Evolutionary conservation across 2,888 invertebrate species (phyloP).

Genomic region (Trisateles emortualis): DNA sequence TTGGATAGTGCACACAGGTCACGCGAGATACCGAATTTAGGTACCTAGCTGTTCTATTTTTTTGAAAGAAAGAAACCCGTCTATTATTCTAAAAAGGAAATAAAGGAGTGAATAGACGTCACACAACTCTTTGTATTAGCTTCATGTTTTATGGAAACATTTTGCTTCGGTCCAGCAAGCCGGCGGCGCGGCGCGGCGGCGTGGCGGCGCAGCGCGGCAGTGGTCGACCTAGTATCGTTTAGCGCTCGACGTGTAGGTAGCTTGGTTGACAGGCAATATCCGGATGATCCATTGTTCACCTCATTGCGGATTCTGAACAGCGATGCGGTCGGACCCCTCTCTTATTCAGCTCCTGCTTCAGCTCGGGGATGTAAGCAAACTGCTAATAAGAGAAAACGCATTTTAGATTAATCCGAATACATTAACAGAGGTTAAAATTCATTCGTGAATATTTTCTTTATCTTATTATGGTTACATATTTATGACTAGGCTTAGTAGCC

Average conservation of each 20-base stretch:
- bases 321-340: constrained; percentile 61
- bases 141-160: constrained; percentile 54
- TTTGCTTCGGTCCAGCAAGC: constrained; percentile 40
- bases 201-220: constrained; percentile 29
- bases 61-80: neutral
- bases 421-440: constrained; percentile 35
- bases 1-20: too few species aligned
- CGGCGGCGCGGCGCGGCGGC: constrained; percentile 29
- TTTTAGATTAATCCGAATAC: constrained; percentile 50
- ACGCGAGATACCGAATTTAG: too few species aligned
- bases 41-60: too few species aligned
- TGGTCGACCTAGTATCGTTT: constrained; percentile 57
- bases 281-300: constrained; percentile 84
- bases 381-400: constrained; percentile 61
- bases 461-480: constrained; percentile 24
- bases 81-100: constrained; percentile 34
- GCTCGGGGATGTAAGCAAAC: constrained; percentile 57
- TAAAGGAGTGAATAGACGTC: constrained; percentile 37
- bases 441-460: constrained; percentile 22
- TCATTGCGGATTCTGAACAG: constrained; percentile 80
- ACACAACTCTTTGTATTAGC: constrained; percentile 45
- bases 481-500: neutral
- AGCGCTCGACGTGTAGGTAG: constrained; percentile 61
- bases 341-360: constrained; percentile 59
- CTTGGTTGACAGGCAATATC: constrained; percentile 83